These are phyloP conservation scores for Alloplasta piceator DNA, from an alignment of 2,888 invertebrate genomes.

Conservation along the genomic window DNA sequence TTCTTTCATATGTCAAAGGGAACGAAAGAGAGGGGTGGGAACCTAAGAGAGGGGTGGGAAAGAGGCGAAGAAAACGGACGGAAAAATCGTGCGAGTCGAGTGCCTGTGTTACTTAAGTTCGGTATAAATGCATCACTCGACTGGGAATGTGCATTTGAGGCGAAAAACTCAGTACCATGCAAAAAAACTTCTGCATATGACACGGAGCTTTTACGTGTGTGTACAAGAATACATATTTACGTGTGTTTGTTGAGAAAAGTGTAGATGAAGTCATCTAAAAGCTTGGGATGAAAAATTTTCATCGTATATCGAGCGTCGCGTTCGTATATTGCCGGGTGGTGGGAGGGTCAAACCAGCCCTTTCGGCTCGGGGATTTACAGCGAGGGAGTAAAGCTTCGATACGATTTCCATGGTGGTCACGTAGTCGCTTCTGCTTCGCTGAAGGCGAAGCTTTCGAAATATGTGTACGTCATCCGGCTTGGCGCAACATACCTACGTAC, in stretches of 20 bases:
- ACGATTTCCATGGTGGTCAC: constrained; percentile 67
- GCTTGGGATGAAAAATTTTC: constrained; percentile 52
- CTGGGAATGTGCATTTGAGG: constrained; percentile 49
- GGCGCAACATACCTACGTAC: constrained; percentile 31
- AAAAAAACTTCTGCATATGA: constrained; percentile 13
- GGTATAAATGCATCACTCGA: constrained; percentile 52
- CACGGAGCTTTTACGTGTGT: constrained; percentile 18
- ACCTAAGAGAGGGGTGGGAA: constrained; percentile 62
- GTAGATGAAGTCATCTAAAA: constrained; percentile 25
- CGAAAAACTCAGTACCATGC: constrained; percentile 19
- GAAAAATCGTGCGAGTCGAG: constrained; percentile 33
- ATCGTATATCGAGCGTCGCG: constrained; percentile 41
- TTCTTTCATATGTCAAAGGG: constrained; percentile 69
- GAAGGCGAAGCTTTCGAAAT: constrained; percentile 58
- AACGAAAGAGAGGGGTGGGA: constrained; percentile 68
- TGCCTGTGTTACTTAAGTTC: constrained; percentile 31
- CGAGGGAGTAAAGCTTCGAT: constrained; percentile 53
- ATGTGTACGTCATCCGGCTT: constrained; percentile 36
- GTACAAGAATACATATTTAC: not conserved
- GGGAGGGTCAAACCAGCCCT: constrained; percentile 55
- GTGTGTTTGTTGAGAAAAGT: not conserved
- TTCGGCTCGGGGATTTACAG: constrained; percentile 9
- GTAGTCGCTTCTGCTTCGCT: constrained; percentile 62
- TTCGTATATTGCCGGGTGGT: not conserved
- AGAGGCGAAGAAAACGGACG: constrained; percentile 39